Evolutionary conservation across 2,113 vertebrate genomes (phyloP).

Genomic region (Fulmarus glacialis): DNA sequence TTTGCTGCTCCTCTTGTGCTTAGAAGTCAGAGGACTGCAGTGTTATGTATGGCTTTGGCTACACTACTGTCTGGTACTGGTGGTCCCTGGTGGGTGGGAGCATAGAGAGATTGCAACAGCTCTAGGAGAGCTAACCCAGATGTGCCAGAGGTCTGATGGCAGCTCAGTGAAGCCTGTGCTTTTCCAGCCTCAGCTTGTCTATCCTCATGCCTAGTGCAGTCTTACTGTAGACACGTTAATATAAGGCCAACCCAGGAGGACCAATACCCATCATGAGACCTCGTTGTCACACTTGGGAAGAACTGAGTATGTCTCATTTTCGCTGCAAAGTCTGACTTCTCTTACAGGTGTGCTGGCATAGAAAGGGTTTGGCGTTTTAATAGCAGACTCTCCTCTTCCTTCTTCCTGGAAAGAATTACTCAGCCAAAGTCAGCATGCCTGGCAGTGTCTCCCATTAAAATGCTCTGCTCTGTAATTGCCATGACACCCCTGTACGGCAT

Average conservation of each 20-base stretch:
- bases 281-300: background rate
- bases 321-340: background rate
- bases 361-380: background rate
- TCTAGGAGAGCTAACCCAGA: background rate
- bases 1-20: background rate
- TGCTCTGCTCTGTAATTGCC: background rate
- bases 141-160: background rate
- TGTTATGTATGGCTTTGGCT: background rate
- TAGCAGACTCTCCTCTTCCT: background rate
- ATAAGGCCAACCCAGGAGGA: background rate
- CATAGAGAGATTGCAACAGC: background rate
- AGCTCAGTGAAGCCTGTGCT: background rate
- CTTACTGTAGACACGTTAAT: accelerated
- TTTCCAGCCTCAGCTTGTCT: background rate
- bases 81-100: background rate
- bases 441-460: background rate
- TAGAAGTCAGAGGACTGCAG: background rate
- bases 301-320: background rate
- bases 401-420: background rate
- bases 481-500: background rate
- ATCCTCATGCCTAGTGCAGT: background rate
- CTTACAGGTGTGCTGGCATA: background rate
- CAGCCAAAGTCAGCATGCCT: background rate
- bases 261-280: background rate
- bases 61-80: too few species aligned